Evolutionary conservation across 2,113 vertebrate species (phyloP), one percentile per base, ranked within the genome.

Genomic region (Corynorhinus townsendii): DNA sequence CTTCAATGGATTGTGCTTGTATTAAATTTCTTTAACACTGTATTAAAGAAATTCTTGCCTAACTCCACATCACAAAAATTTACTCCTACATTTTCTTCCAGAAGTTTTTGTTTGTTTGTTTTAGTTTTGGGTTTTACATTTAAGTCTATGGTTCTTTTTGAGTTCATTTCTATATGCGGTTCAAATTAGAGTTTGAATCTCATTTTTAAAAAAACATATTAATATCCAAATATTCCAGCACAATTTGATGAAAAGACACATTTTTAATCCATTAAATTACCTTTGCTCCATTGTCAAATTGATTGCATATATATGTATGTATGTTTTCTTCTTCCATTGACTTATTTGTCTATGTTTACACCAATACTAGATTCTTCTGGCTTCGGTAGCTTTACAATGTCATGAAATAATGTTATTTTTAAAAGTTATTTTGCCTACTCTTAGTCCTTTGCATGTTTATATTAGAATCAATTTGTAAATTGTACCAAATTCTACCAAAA

Each of bases 41-140:
- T n/a, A 30, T 72, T 56, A 40, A 54, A 75, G 33, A 93, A 66
- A 62, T 56, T n/a, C 35, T 71, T 75, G 82, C 66, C 64, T 76
- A 30, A 92, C 12, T 54, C 5, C 7, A 59, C 0, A 9, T 24
- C 56, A 59, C 56, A 59, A 26, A 59, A 33, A 1, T 30, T 33
- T 45, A 7, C 33, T 75, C 22, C 26, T 62, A 62, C 11, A 30
- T 62, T 62, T 62, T 14, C 26, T 62, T 62, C 26, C 59, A 62
- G 59, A 62, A 62, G 59, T 28, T 62, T 62, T 30, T n/a, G n/a
- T n/a, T 62, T 59, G 22, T 59, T 59, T 59, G 56, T 59, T 59
- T 62, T 62, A 62, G 59, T 62, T 62, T 62, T 62, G 10, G 24
- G 59, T 62, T 62, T 62, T 62, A 62, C 59, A 62, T 28, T 62